Percentiles rank a stretch among this genome's conserved stretches.
Conservation (phyloP, 2,888 invertebrate species). For the Nebria salina region DNA sequence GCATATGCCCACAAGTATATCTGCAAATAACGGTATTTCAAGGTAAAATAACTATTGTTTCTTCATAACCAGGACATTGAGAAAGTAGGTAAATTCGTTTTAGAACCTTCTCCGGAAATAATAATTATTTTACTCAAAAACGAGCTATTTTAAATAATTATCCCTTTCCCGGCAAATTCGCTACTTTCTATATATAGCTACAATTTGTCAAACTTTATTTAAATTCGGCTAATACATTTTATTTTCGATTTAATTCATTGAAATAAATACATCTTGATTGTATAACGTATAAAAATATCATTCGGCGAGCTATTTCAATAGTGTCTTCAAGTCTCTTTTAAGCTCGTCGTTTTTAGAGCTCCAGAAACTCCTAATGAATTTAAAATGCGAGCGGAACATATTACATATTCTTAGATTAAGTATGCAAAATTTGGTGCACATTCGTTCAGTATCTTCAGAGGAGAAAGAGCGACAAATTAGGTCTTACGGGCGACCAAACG, state of each 20-base stretch:
- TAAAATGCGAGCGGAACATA: no score
- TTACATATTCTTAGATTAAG: no score
- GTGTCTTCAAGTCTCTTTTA: no score
- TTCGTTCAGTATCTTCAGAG: no score
- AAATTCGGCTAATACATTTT: background rate
- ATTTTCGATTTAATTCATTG: background rate
- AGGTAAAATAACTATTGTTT: constrained; percentile 20
- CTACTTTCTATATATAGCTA: background rate
- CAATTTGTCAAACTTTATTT: background rate
- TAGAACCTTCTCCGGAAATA: constrained; percentile 5
- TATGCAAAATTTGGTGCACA: no score
- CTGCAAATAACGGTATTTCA: background rate
- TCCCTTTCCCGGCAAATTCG: background rate
- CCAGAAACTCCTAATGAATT: no score
- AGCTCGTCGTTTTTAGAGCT: no score
- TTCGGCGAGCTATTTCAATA: no score
- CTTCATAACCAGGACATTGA: constrained; percentile 6
- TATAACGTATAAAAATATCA: no score
- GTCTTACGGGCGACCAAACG: no score
- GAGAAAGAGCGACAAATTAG: no score
- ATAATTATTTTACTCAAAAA: constrained; percentile 16
- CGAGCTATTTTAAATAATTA: background rate
- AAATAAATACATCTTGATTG: no score
- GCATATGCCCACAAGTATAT: background rate
- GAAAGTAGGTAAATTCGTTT: constrained; percentile 21